Evolutionary conservation across 2,888 invertebrate genomes (phyloP).

Genomic region (Nephrocerus scutellatus): DNA sequence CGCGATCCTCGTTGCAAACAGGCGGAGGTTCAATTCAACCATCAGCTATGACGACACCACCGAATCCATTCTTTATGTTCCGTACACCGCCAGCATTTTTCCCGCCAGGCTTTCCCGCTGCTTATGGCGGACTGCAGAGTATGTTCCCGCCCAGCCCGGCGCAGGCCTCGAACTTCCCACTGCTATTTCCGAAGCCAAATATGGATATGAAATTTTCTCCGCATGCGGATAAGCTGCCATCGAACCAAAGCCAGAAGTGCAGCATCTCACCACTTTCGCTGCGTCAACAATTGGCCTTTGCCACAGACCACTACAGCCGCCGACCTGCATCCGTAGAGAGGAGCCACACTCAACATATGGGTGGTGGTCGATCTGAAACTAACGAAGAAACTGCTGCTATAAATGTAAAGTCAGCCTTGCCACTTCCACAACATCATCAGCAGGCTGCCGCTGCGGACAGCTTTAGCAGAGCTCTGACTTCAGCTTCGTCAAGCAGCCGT

Average conservation of each 20-base stretch:
- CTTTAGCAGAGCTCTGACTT: no score
- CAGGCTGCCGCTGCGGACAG: no score
- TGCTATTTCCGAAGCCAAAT: slow-evolving; percentile 53
- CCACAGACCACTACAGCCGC: no score
- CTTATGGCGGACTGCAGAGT: slow-evolving; percentile 50
- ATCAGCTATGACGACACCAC: slow-evolving; percentile 50
- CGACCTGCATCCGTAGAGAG: no score
- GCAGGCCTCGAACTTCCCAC: slow-evolving; percentile 46
- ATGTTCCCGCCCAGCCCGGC: slow-evolving; percentile 53
- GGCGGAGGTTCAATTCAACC: slow-evolving; percentile 29
- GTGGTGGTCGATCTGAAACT: no score
- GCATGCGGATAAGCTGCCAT: slow-evolving; percentile 43
- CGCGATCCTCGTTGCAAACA: slow-evolving; percentile 12
- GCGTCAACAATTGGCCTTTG: slow-evolving; percentile 39
- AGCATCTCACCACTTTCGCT: slow-evolving; percentile 56
- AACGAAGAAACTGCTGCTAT: no score
- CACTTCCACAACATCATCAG: no score
- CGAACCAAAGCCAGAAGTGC: slow-evolving; percentile 44
- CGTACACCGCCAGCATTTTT: slow-evolving; percentile 62
- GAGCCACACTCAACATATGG: no score
- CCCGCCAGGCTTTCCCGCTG: slow-evolving; percentile 57
- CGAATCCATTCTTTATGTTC: slow-evolving; percentile 66
- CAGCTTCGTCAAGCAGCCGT: no score
- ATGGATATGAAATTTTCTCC: slow-evolving; percentile 51
- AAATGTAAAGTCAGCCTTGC: no score